Base-by-base conservation (phyloP, 2,797 vertebrate species). In the Malacoctenus gilli region DNA sequence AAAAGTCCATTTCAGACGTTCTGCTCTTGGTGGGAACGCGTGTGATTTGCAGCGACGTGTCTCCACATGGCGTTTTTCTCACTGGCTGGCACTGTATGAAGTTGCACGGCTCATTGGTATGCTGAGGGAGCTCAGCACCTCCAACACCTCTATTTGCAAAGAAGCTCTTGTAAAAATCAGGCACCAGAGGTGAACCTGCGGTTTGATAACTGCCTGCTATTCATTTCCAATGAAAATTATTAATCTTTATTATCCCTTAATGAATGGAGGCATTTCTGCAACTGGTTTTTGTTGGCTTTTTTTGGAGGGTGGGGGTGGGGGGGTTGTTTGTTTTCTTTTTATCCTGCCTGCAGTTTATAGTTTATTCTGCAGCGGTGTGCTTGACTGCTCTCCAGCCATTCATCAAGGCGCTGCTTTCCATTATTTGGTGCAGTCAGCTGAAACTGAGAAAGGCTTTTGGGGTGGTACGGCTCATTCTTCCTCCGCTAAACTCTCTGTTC, bases 401-500 rank as follows among this genome's bases (percentile, higher is more conserved):
- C 86, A 90, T 92, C 89, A 91, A 88, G 68, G 66, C 79, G 43
- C 79, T 80, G 87, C 85, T 88, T 90, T 89, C 88, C 88, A 90
- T 92, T 92, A 92, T 91, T 89, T 90, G 85, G 88, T 82, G 88
- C 88, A 92, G 84, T 90, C 90, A 90, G 84, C 84, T 89, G 89
- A 91, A 91, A 91, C 88, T 82, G 86, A 89, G 82, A 89, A 86
- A 86, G 64, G 77, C 81, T 85, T 90, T 86, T 86, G 65, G 75
- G 82, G 77, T 64, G 79, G 81, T 77, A 76, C 57, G 78, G 80
- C 84, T 90, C 84, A 87, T 89, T 90, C 87, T 79, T 87, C 79
- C 81, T 72, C 64, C 40, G 62, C 65, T 82, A 75, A n/a, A 85
- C 84, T 82, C 73, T 69, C 72, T 66, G 70, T 69, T 83, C 69